These are phyloP conservation scores for Leptinotarsa defecta DNA, from an alignment of 1,140 invertebrate genomes.

Conservation along the genomic window DNA sequence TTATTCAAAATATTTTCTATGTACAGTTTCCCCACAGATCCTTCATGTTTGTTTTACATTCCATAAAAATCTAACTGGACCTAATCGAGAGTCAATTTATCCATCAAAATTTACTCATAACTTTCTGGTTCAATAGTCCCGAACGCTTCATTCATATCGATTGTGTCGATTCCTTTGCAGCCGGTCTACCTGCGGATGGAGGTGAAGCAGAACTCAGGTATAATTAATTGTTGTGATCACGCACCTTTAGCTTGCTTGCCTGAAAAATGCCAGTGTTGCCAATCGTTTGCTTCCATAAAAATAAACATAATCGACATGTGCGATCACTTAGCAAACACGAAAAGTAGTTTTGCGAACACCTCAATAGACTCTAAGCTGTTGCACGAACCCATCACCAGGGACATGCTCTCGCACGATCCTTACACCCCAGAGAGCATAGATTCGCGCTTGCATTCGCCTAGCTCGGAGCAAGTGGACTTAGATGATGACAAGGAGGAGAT, in stretches of 20 bases:
- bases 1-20: too few species aligned
- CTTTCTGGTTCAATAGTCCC: too few species aligned
- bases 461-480: conserved; percentile 31
- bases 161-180: conserved; percentile 62
- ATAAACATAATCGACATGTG: conserved; percentile 55
- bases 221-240: conserved; percentile 67
- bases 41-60: too few species aligned
- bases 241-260: conserved; percentile 56
- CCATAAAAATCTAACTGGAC: too few species aligned
- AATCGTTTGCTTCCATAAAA: conserved; percentile 61
- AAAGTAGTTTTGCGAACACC: conserved; percentile 43
- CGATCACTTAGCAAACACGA: conserved; percentile 38
- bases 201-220: conserved; percentile 77
- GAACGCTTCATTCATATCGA: neutral
- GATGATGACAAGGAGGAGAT: conserved; percentile 25
- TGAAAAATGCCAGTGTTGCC: conserved; percentile 58
- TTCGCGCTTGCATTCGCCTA: conserved; percentile 69
- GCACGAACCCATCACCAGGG: conserved; percentile 60
- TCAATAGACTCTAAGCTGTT: conserved; percentile 57
- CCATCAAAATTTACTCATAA: too few species aligned
- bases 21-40: too few species aligned
- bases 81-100: too few species aligned
- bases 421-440: conserved; percentile 79
- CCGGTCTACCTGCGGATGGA: conserved; percentile 78
- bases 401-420: conserved; percentile 63